phyloP scores from a whole-genome alignment of 2,797 vertebrate genomes.

The Syncerus caffer region DNA sequence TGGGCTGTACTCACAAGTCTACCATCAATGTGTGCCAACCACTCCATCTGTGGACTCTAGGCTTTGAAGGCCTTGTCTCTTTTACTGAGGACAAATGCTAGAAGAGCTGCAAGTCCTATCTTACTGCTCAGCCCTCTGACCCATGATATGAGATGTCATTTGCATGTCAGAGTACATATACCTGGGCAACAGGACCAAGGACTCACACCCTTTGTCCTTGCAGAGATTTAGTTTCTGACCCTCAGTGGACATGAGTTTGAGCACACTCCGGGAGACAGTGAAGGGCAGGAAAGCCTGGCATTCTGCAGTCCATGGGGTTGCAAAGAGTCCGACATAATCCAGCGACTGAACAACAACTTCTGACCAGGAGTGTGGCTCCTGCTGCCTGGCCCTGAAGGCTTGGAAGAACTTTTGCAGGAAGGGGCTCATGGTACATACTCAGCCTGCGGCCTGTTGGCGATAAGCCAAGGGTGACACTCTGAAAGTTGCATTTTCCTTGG shows the following conservation, averaged over 20 bases:
- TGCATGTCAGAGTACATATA: constrained; percentile 22
- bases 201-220: constrained; percentile 51
- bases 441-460: not conserved
- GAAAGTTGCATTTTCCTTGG: not conserved
- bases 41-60: not conserved
- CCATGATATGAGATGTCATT: constrained; percentile 20
- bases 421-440: not conserved
- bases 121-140: not conserved
- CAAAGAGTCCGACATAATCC: not conserved
- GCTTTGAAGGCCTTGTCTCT: not conserved
- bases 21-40: not conserved
- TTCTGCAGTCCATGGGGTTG: not conserved
- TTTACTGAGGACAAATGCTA: not conserved
- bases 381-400: not conserved
- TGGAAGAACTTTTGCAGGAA: not conserved
- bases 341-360: not conserved
- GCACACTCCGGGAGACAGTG: not conserved
- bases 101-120: not conserved
- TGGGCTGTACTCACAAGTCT: not conserved
- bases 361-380: constrained; percentile 5
- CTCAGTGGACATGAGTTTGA: not conserved
- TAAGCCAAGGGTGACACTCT: constrained; percentile 9
- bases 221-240: constrained; percentile 55
- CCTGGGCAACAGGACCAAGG: constrained; percentile 12
- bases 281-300: not conserved